Base-by-base conservation (phyloP, 2,797 vertebrate genomes). In the Cuniculus paca region DNA sequence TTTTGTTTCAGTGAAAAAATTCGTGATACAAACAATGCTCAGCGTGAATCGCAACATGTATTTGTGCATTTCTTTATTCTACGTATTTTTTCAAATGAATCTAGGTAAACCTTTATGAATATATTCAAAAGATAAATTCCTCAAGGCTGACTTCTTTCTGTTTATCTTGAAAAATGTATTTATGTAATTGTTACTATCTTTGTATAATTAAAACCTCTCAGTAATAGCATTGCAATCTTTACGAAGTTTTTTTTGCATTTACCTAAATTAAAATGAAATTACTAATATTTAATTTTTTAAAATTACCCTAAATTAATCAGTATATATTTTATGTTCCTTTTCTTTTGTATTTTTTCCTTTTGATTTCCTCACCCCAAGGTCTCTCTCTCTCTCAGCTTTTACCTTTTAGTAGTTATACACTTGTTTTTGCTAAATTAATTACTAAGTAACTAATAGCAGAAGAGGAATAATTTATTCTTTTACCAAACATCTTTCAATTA, bases 1-100 rank as follows among this genome's bases (percentile, higher is more conserved):
- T 88, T 91, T 77, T 48, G 22, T 72, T 50, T 70, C 70, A 92
- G 61, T 70, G 36, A n/a, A 85, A 7, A 68, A 82, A 75, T 65
- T 4, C 45, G 6, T 75, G 24, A 65, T 3, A 74, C 4, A 90
- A 79, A 65, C 4, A 78, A 88, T 50, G 39, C 16, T 7, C 56
- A 61, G 0, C 26, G 31, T 78, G 17, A 36, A 54, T 48, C 5
- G 24, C 36, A 63, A 5, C 4, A 26, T 39, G 6, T 14, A 81
- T 60, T 54, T 45, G 20, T 36, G 6, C 1, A 79, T 42, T 78
- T 80, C 17, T 52, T 45, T 65, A n/a, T 82, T 52, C 63, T 19
- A 90, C 79, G 28, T 50, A 22, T 54, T 68, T 80, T 86, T 91
- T 85, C 45, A 80, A 75, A 20, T n/a, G 10, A 56, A 39, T 24